Percentiles rank a stretch among this genome's conserved stretches.
These are phyloP conservation scores for Ceyx cyanopectus DNA, from an alignment of 2,113 vertebrate genomes.

Conservation along the genomic window DNA sequence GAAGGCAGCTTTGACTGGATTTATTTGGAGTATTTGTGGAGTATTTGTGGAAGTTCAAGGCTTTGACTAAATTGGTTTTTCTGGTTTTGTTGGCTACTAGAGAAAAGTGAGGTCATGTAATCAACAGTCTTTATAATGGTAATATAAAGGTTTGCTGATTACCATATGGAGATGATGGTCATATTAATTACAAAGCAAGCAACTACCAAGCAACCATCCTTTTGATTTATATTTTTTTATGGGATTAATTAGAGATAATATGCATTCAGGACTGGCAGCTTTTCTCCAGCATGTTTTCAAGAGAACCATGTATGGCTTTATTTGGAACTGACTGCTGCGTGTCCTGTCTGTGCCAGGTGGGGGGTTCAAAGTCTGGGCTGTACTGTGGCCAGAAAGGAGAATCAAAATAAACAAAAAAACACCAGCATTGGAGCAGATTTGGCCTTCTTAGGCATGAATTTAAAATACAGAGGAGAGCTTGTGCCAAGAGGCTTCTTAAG, in stretches of 20 bases:
- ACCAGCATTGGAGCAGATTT: not conserved
- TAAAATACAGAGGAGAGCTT: not conserved
- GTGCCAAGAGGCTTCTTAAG: constrained; percentile 25
- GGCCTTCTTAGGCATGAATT: not conserved
- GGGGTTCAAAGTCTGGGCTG: not conserved
- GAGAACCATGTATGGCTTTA: not conserved
- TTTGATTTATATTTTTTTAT: constrained; percentile 56
- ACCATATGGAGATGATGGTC: constrained; percentile 68
- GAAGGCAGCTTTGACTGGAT: not conserved
- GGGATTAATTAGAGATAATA: constrained; percentile 65
- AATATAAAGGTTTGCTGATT: constrained; percentile 72
- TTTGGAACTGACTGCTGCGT: not conserved
- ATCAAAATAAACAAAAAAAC: not conserved
- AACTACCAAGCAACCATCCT: constrained; percentile 52
- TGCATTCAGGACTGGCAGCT: constrained; percentile 52
- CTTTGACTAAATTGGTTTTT: constrained; percentile 16
- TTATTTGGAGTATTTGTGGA: not conserved
- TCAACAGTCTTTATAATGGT: constrained; percentile 37
- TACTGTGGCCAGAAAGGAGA: not conserved
- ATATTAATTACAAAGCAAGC: constrained; percentile 64
- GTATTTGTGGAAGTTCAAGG: not conserved
- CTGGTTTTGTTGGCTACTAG: constrained; percentile 7
- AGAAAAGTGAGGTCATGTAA: constrained; percentile 5
- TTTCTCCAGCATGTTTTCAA: constrained; percentile 35
- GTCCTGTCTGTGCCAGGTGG: not conserved